phyloP scores from a whole-genome alignment of 2,888 invertebrate species.

The Thecophora atra region DNA sequence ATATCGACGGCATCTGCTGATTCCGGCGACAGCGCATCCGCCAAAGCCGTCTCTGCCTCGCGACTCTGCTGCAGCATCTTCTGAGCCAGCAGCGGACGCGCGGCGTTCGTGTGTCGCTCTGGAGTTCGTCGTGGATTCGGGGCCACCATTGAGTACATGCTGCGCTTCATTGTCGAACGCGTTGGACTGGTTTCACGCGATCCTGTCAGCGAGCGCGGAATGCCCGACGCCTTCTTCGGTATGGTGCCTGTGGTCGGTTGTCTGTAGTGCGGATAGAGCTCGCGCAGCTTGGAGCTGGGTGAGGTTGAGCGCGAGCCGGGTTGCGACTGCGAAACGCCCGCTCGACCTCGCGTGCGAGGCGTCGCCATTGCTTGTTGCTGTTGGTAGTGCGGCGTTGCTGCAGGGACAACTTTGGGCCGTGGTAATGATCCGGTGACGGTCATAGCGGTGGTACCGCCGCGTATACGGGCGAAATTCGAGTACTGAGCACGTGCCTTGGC shows the following conservation, averaged over 20 bases:
- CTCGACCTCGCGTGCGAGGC: constrained; percentile 68
- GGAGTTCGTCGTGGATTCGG: constrained; percentile 61
- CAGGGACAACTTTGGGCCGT: constrained; percentile 66
- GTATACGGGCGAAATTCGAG: constrained; percentile 80
- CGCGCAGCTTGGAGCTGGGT: constrained; percentile 85
- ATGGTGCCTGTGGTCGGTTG: constrained; percentile 67
- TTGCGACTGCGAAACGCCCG: constrained; percentile 92
- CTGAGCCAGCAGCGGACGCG: constrained; percentile 76
- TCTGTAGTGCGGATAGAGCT: constrained; percentile 67
- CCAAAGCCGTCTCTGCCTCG: constrained; percentile 86
- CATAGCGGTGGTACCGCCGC: constrained; percentile 54
- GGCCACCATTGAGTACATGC: constrained; percentile 56
- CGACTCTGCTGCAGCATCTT: constrained; percentile 85
- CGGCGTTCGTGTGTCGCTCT: constrained; percentile 70
- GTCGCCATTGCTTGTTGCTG: constrained; percentile 66
- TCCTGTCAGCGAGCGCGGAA: constrained; percentile 75
- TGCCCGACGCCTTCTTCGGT: constrained; percentile 76
- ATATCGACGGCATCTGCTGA: constrained; percentile 44
- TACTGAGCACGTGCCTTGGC: constrained; percentile 86
- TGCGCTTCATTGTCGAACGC: constrained; percentile 66
- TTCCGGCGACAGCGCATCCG: constrained; percentile 70
- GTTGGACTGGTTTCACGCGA: constrained; percentile 76
- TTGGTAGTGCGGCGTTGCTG: constrained; percentile 65
- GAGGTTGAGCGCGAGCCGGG: constrained; percentile 94
- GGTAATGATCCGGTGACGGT: constrained; percentile 55